Percentiles rank a stretch among this genome's conserved stretches.
Evolutionary conservation across 2,113 vertebrate species (phyloP).

Genomic region (Phrynocephalus versicolor): DNA sequence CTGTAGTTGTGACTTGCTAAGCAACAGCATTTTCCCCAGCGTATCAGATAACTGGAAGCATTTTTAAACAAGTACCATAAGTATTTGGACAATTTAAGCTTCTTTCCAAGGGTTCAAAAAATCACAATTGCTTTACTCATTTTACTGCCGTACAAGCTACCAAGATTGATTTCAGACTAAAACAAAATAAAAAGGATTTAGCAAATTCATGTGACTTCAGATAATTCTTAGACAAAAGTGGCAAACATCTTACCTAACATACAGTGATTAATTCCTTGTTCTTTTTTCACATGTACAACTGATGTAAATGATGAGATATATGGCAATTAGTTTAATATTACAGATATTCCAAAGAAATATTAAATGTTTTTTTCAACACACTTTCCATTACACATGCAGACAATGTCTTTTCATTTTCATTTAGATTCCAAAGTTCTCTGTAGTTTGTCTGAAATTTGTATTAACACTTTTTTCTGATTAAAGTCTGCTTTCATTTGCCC

Average conservation of each 20-base stretch:
- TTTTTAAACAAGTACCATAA: neutral
- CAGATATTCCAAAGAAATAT: neutral
- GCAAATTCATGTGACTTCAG: neutral
- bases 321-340: neutral
- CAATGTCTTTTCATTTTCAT: neutral
- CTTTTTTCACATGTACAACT: neutral
- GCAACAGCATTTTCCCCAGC: too few relatives aligned
- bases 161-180: neutral
- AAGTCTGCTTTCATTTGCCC: slow-evolving; percentile 9
- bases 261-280: neutral
- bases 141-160: neutral
- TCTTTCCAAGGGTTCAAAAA: neutral
- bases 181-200: neutral
- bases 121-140: neutral
- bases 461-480: slow-evolving; percentile 8
- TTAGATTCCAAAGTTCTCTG: neutral
- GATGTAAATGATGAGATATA: neutral
- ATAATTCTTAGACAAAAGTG: neutral
- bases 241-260: neutral
- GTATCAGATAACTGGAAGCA: neutral
- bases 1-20: too few relatives aligned
- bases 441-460: neutral
- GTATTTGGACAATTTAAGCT: neutral
- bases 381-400: neutral
- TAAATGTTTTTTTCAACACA: neutral